phyloP scores from a whole-genome alignment of 1,140 invertebrate species.

The Drosophila serrata region DNA sequence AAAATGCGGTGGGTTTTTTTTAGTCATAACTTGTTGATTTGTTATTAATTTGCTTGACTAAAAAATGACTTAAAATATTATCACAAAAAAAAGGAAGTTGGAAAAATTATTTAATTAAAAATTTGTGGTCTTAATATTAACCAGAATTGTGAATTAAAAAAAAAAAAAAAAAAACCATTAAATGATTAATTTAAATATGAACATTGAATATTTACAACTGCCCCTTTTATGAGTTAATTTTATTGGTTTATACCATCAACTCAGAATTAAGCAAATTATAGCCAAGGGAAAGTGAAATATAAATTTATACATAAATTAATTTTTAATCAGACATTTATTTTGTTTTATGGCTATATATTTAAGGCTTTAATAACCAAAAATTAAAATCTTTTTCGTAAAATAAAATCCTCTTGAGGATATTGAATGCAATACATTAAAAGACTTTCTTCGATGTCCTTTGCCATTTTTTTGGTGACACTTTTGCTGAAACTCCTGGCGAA shows the following conservation, averaged over 20 bases:
- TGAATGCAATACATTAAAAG: no score
- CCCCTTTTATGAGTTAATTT: neutral
- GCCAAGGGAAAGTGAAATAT: neutral
- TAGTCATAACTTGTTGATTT: neutral
- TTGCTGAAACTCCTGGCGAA: neutral
- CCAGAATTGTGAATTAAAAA: neutral
- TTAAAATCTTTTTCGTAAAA: neutral
- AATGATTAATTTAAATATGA: neutral
- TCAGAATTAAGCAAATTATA: neutral
- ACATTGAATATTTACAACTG: neutral
- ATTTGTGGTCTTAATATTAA: neutral
- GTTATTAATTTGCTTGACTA: neutral
- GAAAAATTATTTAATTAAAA: neutral
- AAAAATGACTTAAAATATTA: neutral
- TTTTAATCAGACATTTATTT: neutral
- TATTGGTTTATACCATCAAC: no score
- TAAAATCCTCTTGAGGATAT: neutral
- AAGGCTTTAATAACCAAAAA: neutral
- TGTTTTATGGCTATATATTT: neutral
- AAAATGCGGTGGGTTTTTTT: no score
- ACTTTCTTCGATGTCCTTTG: neutral
- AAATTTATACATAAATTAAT: neutral
- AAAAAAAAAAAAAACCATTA: no score
- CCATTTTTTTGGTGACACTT: neutral
- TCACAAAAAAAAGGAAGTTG: neutral